A percentile compares a stretch with the other conserved stretches of the same genome.
Conservation (phyloP, 2,797 vertebrate species). For the Apogon talboti region DNA sequence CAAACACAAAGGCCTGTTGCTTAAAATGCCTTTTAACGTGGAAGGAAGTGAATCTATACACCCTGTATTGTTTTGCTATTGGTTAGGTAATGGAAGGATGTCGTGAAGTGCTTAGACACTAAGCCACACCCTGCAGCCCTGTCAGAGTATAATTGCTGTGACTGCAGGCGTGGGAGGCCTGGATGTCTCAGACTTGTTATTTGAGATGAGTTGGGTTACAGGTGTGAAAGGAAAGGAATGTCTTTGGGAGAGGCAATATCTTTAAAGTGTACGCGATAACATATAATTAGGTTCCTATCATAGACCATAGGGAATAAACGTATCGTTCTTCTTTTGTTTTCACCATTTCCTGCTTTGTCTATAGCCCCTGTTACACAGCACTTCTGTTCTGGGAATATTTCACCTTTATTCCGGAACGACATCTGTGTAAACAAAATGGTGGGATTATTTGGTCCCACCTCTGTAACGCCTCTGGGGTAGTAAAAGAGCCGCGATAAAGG, state of each 20-base stretch:
- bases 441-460: too few relatives aligned
- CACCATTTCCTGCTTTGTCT: not conserved
- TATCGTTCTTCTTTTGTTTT: not conserved
- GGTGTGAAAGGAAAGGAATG: constrained; percentile 58
- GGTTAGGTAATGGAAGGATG: constrained; percentile 65
- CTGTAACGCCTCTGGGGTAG: too few relatives aligned
- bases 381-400: too few relatives aligned
- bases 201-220: constrained; percentile 72
- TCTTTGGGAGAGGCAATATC: constrained; percentile 22
- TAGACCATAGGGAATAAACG: not conserved
- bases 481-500: too few relatives aligned
- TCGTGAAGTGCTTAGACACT: constrained; percentile 46
- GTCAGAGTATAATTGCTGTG: constrained; percentile 71
- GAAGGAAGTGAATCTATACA: constrained; percentile 60
- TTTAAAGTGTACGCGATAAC: constrained; percentile 33
- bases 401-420: too few relatives aligned
- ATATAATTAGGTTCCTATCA: constrained; percentile 7
- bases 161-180: constrained; percentile 65
- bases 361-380: too few relatives aligned
- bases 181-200: constrained; percentile 65
- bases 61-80: constrained; percentile 58
- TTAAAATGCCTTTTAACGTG: constrained; percentile 37
- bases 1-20: constrained; percentile 43
- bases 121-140: constrained; percentile 64
- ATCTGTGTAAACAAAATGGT: too few relatives aligned